Evolutionary conservation across 2,797 vertebrate genomes (phyloP).

Genomic region (Amblyraja radiata): DNA sequence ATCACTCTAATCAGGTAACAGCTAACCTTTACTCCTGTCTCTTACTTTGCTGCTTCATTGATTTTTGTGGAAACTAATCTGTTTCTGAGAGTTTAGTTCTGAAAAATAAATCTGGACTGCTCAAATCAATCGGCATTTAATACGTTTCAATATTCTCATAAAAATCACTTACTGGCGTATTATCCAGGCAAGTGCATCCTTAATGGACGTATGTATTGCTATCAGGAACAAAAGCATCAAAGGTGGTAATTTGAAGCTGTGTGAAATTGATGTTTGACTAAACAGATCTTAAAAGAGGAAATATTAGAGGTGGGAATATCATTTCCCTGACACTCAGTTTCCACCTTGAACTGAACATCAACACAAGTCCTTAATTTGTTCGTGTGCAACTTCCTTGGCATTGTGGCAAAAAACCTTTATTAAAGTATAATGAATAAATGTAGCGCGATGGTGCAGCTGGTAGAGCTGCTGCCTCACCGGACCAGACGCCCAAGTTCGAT

Average conservation of each 20-base stretch:
- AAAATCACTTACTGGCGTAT: background rate
- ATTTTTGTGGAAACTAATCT: background rate
- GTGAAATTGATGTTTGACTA: background rate
- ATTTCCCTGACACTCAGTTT: background rate
- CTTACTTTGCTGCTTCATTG: background rate
- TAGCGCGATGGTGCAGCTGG: background rate
- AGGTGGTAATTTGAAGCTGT: background rate
- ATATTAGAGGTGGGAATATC: slow-evolving; percentile 8
- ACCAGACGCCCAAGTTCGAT: too few species aligned
- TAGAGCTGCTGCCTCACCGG: too few species aligned
- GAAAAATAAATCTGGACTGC: background rate
- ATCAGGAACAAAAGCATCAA: background rate
- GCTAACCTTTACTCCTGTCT: slow-evolving; percentile 12
- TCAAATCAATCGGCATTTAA: slow-evolving; percentile 1
- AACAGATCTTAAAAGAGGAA: background rate
- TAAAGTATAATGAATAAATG: background rate
- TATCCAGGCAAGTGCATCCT: background rate
- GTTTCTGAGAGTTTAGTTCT: background rate
- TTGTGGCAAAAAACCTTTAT: background rate
- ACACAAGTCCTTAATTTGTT: background rate
- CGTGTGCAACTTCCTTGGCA: background rate
- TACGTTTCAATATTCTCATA: background rate
- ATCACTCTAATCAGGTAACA: background rate
- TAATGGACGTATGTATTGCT: background rate
- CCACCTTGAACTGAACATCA: background rate